Base-by-base conservation (phyloP, 2,888 invertebrate genomes). In the Agrotis segetum region DNA sequence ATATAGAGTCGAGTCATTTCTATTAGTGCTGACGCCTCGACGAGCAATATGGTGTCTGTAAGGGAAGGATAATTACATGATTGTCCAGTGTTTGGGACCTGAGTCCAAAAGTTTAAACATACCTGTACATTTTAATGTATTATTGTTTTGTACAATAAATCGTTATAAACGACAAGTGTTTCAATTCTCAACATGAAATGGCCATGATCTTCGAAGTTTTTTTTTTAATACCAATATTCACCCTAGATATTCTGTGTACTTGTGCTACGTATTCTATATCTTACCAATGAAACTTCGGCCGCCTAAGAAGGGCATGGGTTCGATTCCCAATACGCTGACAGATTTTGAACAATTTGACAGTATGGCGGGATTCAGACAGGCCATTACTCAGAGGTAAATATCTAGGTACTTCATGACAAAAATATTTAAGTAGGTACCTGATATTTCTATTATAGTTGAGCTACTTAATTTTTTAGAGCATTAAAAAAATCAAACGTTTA, bases 41-140 rank as follows among this genome's bases (percentile, higher is more conserved):
- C 96, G 96, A 96, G 96, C 96, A 95, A 94, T 92, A 95, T 95
- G 96, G 94, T 94, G 96, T 96, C 96, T 96, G 93, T 94, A 95
- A 95, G 95, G 93, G 95, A 95, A 94, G 95, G 96, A 94, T 94
- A 94, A 90, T 88, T 92, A 93, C 88, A 93, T 89, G 91, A 90
- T 94, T 95, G 94, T 95, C 95, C 95, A 94, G 92, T 94, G 95
- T 96, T 96, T 95, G 95, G 96, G 95, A 95, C 96, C 92, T 90
- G 92, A 93, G 96, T 96, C 96, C 95, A 94, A 93, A 94, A 95
- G 93, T 93, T 95, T 93, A 95, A 96, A 96, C 95, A 96, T 96
- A 96, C 96, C 96, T 96, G 96, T 96, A 96, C 96, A 96, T 96
- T 96, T 96, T 96, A 96, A 96, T 96, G 96, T 96, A 96, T 96